Evolutionary conservation across 2,888 invertebrate species (phyloP).

Genomic region (Dicyrtoma fusca): DNA sequence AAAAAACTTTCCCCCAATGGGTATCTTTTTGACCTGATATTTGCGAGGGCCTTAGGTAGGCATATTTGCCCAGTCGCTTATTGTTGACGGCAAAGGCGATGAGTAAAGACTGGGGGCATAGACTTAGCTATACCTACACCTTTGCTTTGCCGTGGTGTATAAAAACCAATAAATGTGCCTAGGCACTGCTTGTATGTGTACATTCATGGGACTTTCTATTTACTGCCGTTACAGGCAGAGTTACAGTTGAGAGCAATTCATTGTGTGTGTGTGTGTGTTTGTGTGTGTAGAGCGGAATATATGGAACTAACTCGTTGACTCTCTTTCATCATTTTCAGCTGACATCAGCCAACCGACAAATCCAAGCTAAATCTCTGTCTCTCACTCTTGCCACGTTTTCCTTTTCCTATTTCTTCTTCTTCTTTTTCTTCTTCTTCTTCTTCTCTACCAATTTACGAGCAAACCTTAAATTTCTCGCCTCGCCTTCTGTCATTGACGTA

Average conservation of each 20-base stretch:
- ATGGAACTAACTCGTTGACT: conserved; percentile 16
- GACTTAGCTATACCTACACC: no score
- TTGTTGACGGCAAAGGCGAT: no score
- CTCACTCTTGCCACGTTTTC: background rate
- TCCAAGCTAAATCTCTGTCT: conserved; percentile 28
- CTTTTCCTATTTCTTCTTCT: background rate
- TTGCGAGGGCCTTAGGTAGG: no score
- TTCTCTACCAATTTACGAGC: background rate
- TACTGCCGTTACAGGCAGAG: background rate
- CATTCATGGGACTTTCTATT: no score
- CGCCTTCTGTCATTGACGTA: conserved; percentile 11
- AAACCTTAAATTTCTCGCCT: conserved; percentile 9
- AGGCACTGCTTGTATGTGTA: no score
- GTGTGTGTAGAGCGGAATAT: background rate
- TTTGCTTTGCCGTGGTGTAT: no score
- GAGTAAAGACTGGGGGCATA: no score
- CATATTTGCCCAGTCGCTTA: no score
- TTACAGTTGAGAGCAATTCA: conserved; percentile 18
- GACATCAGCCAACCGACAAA: conserved; percentile 36
- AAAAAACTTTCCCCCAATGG: no score
- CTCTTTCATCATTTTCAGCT: conserved; percentile 37
- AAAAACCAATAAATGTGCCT: no score
- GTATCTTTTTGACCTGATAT: no score
- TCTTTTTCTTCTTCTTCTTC: background rate
- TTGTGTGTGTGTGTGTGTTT: background rate